phyloP scores from a whole-genome alignment of 2,113 vertebrate genomes.

The Cyanoramphus novaezelandiae region DNA sequence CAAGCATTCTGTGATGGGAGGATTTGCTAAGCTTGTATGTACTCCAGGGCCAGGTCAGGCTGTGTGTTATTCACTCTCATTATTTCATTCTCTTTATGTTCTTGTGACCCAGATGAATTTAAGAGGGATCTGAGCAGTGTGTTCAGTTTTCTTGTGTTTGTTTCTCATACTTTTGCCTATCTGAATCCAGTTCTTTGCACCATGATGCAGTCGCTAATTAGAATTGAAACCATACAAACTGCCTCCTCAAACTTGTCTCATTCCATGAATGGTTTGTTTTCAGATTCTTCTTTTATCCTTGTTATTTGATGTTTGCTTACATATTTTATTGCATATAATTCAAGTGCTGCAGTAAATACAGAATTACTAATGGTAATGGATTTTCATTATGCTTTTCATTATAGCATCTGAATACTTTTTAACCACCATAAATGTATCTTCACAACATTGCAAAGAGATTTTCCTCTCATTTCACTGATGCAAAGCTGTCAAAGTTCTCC shows the following conservation, averaged over 20 bases:
- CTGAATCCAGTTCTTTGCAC: not conserved
- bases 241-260: not conserved
- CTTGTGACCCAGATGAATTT: constrained; percentile 11
- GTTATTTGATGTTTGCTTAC: constrained; percentile 41
- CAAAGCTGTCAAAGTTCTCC: not conserved
- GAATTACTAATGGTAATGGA: constrained; percentile 5
- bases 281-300: constrained; percentile 25
- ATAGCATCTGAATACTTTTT: not conserved
- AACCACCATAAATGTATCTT: not conserved
- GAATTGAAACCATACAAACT: not conserved
- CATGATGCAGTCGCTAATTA: not conserved
- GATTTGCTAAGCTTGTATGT: not conserved
- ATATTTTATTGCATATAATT: constrained; percentile 34
- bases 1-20: not conserved
- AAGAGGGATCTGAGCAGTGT: not conserved
- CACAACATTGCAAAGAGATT: not conserved
- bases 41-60: not conserved
- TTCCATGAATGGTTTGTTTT: not conserved
- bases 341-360: constrained; percentile 16
- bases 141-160: not conserved
- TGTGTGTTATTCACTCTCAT: not conserved
- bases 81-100: not conserved
- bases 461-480: not conserved
- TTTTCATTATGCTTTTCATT: not conserved
- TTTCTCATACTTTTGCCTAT: not conserved